phyloP scores from a whole-genome alignment of 2,888 invertebrate species.

The Prenolepis imparis region DNA sequence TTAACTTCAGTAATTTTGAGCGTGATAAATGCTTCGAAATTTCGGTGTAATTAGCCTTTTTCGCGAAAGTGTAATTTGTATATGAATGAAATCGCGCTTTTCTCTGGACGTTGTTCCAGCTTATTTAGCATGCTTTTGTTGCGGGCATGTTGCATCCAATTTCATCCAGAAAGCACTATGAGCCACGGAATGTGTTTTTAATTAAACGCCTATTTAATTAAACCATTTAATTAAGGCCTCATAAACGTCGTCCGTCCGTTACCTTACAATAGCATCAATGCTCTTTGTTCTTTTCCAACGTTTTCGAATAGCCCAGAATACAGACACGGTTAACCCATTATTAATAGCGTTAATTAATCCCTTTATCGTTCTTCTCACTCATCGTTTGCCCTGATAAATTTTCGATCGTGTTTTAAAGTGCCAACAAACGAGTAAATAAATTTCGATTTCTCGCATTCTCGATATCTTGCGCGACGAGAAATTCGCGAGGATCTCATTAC shows the following conservation, averaged over 20 bases:
- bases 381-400: not conserved
- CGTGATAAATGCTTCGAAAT: constrained; percentile 29
- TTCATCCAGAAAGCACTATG: constrained; percentile 48
- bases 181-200: constrained; percentile 66
- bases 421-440: not conserved
- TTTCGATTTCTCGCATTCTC: not conserved
- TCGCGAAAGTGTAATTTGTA: constrained; percentile 24
- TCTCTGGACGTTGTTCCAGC: constrained; percentile 4
- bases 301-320: not conserved
- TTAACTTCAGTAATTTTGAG: constrained; percentile 11
- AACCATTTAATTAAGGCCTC: constrained; percentile 70
- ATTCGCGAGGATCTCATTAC: constrained; percentile 4
- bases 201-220: constrained; percentile 75
- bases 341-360: constrained; percentile 4
- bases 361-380: not conserved
- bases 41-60: constrained; percentile 56
- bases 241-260: constrained; percentile 12
- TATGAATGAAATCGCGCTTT: constrained; percentile 18
- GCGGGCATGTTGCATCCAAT: constrained; percentile 48
- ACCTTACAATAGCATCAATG: constrained; percentile 11
- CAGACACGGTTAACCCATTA: constrained; percentile 8
- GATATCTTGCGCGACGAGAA: not conserved
- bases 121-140: constrained; percentile 59
- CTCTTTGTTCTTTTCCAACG: not conserved
- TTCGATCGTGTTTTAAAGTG: not conserved